These are phyloP conservation scores for Stichopus horrens DNA, from an alignment of 53 echinoderm and acorn worm genomes.

Conservation along the genomic window DNA sequence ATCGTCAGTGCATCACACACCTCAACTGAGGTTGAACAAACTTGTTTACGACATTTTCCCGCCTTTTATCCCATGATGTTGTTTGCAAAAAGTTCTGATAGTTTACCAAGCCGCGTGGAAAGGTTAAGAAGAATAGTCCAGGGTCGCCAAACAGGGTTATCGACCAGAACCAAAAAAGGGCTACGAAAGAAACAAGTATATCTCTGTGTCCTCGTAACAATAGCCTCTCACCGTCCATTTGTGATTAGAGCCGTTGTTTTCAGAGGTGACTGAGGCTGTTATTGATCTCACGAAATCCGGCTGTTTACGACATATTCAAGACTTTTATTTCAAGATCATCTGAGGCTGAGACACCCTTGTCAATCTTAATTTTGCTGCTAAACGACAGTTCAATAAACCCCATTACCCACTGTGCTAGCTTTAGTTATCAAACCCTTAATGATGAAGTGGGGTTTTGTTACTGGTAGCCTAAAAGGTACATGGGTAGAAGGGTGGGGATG, in stretches of 20 bases:
- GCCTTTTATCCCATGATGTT: neutral
- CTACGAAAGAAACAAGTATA: neutral
- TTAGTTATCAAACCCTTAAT: too few species aligned
- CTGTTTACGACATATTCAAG: constrained; percentile 4
- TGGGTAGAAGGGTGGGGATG: too few species aligned
- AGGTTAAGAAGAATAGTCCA: constrained; percentile 25
- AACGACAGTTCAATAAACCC: neutral
- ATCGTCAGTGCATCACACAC: too few species aligned
- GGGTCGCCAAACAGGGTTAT: constrained; percentile 16
- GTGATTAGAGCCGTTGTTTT: neutral
- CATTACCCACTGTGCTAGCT: too few species aligned
- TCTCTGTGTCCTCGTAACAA: constrained; percentile 9
- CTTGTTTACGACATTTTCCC: neutral
- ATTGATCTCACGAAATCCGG: constrained; percentile 1
- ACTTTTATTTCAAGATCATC: constrained; percentile 20
- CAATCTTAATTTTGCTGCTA: neutral
- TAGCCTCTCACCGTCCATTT: constrained; percentile 7
- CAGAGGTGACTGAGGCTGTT: neutral
- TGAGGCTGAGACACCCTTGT: neutral
- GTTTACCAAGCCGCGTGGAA: neutral
- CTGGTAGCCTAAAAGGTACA: too few species aligned
- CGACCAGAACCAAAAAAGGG: constrained; percentile 6
- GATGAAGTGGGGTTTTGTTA: too few species aligned
- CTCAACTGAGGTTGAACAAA: neutral
- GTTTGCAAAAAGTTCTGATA: neutral